Evolutionary conservation across 1,140 invertebrate genomes (phyloP), one percentile per base, ranked within the genome.

Genomic region (Scaptomyza hsui): DNA sequence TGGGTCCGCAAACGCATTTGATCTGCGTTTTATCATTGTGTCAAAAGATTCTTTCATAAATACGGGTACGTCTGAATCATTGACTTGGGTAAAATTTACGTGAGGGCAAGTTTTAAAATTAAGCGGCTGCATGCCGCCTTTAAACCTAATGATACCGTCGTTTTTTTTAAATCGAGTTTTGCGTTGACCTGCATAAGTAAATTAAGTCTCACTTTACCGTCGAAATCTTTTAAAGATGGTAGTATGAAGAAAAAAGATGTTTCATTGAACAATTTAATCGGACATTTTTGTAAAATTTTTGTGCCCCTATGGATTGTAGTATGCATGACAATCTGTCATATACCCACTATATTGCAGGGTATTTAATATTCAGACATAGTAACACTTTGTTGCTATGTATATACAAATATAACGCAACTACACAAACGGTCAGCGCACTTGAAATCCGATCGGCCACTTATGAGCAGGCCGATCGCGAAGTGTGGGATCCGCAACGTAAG

Each of bases 1-100:
- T 6, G 44, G 44, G 44, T 47, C 19, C 4, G 44, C 18, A 47
- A 47, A 47, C 12, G 19, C 18, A n/a, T n/a, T 47, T 24, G 44
- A 47, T 21, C 19, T 24, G 12, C 10, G 10, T n/a, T 47, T 47
- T 4, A 47, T 21, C 44, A 47, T 47, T 6, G 9, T n/a, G 4
- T 21, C 4, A 3, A 47, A 47, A 24, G 44, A 21, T 21, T 24
- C 44, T 47, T n/a, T 47, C 19, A 45, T 21, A 1, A 10, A 10
- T n/a, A 19, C 1, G 1, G 44, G 18, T 6, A 47, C 44, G 6
- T 47, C 44, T 1, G 12, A 4, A 24, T 24, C 19, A n/a, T 47
- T 6, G n/a, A 47, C 19, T 13, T 47, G 18, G 5, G 4, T 47
- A 24, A 24, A 24, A 21, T 24, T 47, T 21, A 47, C 44, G 0